These are phyloP conservation scores for Yponomeuta sedellus DNA, from an alignment of 2,888 invertebrate species.

Conservation along the genomic window DNA sequence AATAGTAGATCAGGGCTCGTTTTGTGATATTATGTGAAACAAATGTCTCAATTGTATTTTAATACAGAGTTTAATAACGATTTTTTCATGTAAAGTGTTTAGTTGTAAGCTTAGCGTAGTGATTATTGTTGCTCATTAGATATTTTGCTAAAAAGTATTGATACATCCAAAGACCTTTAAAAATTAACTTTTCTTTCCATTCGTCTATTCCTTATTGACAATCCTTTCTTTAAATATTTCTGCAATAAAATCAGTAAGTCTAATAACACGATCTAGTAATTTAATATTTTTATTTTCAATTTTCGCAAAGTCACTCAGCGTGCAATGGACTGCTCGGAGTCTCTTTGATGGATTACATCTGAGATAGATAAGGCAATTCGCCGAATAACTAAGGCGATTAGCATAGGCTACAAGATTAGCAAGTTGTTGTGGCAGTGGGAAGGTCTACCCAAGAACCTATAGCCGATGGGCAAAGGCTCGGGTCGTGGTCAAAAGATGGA, in stretches of 20 bases:
- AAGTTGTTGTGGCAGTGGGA: too few species aligned
- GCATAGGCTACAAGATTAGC: too few species aligned
- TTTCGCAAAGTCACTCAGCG: too few species aligned
- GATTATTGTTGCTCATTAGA: background rate
- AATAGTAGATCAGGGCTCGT: slow-evolving; percentile 41
- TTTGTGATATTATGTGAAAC: slow-evolving; percentile 47
- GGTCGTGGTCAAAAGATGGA: too few species aligned
- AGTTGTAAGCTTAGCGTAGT: slow-evolving; percentile 3
- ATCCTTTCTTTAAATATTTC: background rate
- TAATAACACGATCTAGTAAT: background rate
- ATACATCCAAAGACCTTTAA: slow-evolving; percentile 19
- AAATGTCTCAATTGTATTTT: slow-evolving; percentile 43
- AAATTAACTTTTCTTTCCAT: slow-evolving; percentile 13
- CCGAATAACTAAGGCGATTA: too few species aligned
- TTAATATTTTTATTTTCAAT: too few species aligned
- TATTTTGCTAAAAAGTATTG: slow-evolving; percentile 17
- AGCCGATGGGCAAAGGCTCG: too few species aligned
- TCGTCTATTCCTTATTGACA: background rate
- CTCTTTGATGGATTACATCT: too few species aligned
- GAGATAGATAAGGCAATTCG: too few species aligned
- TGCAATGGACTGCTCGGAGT: too few species aligned
- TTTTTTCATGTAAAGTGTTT: background rate
- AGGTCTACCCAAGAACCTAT: too few species aligned
- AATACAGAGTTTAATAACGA: slow-evolving; percentile 18
- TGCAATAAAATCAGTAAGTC: background rate